phyloP scores from a whole-genome alignment of 1,140 invertebrate genomes.

The Drosophila melanogaster region DNA sequence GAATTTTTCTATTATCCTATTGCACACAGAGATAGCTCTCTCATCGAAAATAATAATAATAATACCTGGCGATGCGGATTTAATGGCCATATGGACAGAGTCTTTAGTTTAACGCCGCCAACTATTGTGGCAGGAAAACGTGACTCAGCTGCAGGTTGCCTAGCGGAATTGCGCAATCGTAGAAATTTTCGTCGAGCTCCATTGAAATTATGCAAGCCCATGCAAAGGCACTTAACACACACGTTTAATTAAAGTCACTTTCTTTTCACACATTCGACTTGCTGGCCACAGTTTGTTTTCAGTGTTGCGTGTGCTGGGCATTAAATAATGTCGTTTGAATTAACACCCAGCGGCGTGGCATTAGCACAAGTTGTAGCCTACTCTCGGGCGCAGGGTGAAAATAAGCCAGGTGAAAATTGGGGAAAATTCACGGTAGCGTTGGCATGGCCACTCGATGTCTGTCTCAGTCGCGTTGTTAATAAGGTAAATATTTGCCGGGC shows the following conservation, averaged over 20 bases:
- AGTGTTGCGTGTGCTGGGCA: conserved; percentile 68
- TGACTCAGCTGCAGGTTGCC: conserved; percentile 14
- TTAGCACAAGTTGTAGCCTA: conserved; percentile 74
- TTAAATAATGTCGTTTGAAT: conserved; percentile 81
- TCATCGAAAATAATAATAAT: not conserved
- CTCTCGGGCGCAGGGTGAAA: conserved; percentile 40
- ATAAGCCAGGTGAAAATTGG: not conserved
- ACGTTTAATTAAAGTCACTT: conserved; percentile 77
- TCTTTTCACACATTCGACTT: conserved; percentile 65
- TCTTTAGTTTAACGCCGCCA: conserved; percentile 4
- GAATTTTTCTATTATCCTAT: conserved; percentile 61
- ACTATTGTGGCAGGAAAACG: conserved; percentile 27
- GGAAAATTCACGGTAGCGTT: conserved; percentile 3
- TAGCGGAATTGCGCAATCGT: conserved; percentile 41
- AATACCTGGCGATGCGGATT: conserved; percentile 46
- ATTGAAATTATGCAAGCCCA: conserved; percentile 70
- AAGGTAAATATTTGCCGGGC: conserved; percentile 72
- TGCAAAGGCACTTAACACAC: conserved; percentile 48
- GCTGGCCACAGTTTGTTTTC: conserved; percentile 22
- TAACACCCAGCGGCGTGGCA: conserved; percentile 64
- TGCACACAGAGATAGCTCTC: conserved; percentile 22
- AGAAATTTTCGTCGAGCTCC: conserved; percentile 42
- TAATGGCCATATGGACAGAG: conserved; percentile 49
- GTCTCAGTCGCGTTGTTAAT: conserved; percentile 49
- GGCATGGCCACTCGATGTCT: conserved; percentile 46